These are phyloP conservation scores for Protophormia terraenovae DNA, from an alignment of 2,888 invertebrate genomes.

Conservation along the genomic window DNA sequence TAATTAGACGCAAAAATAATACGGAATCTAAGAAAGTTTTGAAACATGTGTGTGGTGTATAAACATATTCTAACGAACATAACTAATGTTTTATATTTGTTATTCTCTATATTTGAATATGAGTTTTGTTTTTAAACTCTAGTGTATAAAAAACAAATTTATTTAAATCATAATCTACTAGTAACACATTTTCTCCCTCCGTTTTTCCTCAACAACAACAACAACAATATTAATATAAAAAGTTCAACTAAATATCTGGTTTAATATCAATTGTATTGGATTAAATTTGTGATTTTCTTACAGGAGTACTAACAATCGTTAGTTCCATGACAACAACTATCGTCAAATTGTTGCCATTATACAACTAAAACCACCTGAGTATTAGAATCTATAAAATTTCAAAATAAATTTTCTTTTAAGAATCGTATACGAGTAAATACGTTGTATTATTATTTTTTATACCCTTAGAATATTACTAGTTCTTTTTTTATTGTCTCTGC, in stretches of 20 bases:
- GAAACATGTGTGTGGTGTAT: too few relatives aligned
- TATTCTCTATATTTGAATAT: neutral
- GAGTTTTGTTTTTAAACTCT: neutral
- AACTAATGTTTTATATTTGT: neutral
- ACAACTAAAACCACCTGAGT: constrained; percentile 49
- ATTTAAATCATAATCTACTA: neutral
- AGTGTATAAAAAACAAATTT: neutral
- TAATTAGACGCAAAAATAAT: too few relatives aligned
- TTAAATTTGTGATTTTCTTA: constrained; percentile 18
- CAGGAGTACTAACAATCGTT: neutral
- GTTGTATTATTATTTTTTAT: too few relatives aligned
- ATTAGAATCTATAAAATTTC: constrained; percentile 53
- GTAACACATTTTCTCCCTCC: neutral
- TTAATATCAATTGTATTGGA: constrained; percentile 15
- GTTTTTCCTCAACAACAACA: too few relatives aligned
- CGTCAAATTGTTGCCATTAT: neutral
- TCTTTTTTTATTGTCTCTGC: constrained; percentile 29
- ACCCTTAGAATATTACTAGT: neutral
- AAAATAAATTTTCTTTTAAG: constrained; percentile 14
- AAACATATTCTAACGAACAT: neutral
- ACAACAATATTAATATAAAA: neutral
- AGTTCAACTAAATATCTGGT: constrained; percentile 20
- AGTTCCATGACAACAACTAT: constrained; percentile 26
- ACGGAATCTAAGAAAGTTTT: too few relatives aligned
- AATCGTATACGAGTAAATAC: neutral